Base-by-base conservation (phyloP, 2,888 invertebrate species). In the Oxystoma pomonae region DNA sequence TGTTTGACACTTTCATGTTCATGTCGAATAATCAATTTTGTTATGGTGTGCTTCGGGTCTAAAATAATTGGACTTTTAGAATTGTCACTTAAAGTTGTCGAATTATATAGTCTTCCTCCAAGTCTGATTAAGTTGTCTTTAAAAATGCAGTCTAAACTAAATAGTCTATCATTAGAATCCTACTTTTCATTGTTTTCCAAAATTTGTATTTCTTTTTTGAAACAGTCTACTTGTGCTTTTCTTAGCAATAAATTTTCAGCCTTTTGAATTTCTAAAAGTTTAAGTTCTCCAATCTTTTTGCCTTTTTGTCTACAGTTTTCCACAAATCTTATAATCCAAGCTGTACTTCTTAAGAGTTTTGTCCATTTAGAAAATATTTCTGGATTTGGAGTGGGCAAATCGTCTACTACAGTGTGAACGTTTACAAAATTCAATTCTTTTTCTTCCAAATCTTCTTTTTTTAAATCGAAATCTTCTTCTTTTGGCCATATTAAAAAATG, bases 321-420 rank as follows among this genome's bases (percentile, higher is more conserved):
- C 35, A 22, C 35, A 17, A 57, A 57, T 20, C 58, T 57, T 12
- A 21, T 20, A 1, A 57, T 20, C 16, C 21, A 57, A 21, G 58
- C 35, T 22, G 58, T 57, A n/a, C 21, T 5, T 12, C 58, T 18
- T 22, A 57, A 57, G 2, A 21, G 58, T 57, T 12, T 57, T 35
- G 9, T 57, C 58, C 58, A 57, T 21, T 57, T 57, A 1, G 58
- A 57, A 17, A 57, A 57, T 20, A 20, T 57, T 16, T 57, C n/a
- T 9, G 58, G 58, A 20, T 57, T 20, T 16, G 21, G 21, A 21
- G 21, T 7, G 17, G n/a, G 16, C 5, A 57, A 16, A 7, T 57
- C 21, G 21, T 35, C 12, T 35, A 12, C 5, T 35, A 7, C 12
- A 35, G 12, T 35, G 12, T 35, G 35, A 35, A 35, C 35, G 35